These are phyloP conservation scores for Leptodirus hochenwartii DNA, from an alignment of 2,888 invertebrate species.

Conservation along the genomic window DNA sequence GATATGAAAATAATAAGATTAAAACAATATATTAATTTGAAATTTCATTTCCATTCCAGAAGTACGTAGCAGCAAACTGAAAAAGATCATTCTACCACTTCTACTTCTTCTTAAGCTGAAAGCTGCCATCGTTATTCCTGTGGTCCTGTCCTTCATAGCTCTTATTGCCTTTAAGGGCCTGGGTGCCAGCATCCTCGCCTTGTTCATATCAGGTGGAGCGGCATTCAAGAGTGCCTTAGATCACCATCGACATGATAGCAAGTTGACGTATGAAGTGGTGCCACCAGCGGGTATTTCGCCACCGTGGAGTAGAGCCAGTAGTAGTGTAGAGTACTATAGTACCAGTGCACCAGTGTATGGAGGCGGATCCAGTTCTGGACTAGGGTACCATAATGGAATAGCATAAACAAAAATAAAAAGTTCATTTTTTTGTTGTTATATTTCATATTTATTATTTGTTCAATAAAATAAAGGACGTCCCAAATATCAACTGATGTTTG, in stretches of 20 bases:
- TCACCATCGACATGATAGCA: slow-evolving; percentile 15
- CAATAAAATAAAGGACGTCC: slow-evolving; percentile 5
- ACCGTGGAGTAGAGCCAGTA: slow-evolving; percentile 20
- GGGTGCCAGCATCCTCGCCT: slow-evolving; percentile 39
- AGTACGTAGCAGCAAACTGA: slow-evolving; percentile 38
- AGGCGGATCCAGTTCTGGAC: slow-evolving; percentile 12
- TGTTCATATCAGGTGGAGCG: slow-evolving; percentile 35
- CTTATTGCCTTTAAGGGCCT: slow-evolving; percentile 46
- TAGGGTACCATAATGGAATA: slow-evolving; percentile 19
- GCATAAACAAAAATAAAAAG: slow-evolving; percentile 9
- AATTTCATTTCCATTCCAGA: slow-evolving; percentile 28
- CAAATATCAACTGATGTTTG: too few species aligned
- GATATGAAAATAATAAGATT: too few species aligned
- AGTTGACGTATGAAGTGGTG: slow-evolving; percentile 24
- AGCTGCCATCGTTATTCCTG: slow-evolving; percentile 38
- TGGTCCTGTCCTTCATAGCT: slow-evolving; percentile 39
- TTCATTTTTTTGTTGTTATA: slow-evolving; percentile 6
- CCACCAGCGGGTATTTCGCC: slow-evolving; percentile 17
- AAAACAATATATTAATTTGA: too few species aligned
- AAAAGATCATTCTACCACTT: slow-evolving; percentile 41
- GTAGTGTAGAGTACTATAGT: slow-evolving; percentile 13
- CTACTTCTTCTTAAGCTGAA: slow-evolving; percentile 42
- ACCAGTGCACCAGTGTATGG: too few species aligned
- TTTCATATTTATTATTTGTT: slow-evolving; percentile 8
- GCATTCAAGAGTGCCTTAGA: slow-evolving; percentile 23